Conservation (phyloP, 2,888 invertebrate species). For the Odontocerum albicorne region DNA sequence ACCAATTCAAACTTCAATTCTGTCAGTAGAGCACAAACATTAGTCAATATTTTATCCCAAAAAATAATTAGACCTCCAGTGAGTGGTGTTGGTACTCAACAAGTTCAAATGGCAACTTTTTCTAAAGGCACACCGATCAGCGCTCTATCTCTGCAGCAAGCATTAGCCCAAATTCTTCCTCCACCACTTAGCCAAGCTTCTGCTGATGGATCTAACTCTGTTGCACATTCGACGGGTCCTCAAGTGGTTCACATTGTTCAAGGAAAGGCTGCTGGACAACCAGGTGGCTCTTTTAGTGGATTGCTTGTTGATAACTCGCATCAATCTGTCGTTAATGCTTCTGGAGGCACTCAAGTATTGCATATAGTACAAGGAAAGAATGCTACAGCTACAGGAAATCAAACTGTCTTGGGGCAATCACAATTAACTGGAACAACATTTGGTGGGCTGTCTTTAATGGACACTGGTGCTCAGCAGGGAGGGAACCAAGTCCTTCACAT, state of each 20-base stretch:
- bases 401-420: conserved; percentile 41
- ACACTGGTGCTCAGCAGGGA: conserved; percentile 50
- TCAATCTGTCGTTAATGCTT: conserved; percentile 48
- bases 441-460: conserved; percentile 51
- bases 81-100: conserved; percentile 38
- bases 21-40: conserved; percentile 43
- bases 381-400: conserved; percentile 39
- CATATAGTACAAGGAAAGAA: conserved; percentile 55
- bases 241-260: conserved; percentile 56
- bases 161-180: conserved; percentile 53
- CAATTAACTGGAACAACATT: conserved; percentile 45
- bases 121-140: conserved; percentile 50
- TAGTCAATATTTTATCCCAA: conserved; percentile 58
- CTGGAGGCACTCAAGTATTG: conserved; percentile 49
- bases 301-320: conserved; percentile 50
- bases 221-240: conserved; percentile 43
- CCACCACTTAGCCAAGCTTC: conserved; percentile 49
- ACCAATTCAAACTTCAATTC: conserved; percentile 25
- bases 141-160: conserved; percentile 53
- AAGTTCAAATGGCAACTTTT: conserved; percentile 43
- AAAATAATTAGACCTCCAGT: conserved; percentile 49
- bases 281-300: conserved; percentile 47
- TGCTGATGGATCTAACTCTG: conserved; percentile 41
- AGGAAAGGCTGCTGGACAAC: conserved; percentile 45
- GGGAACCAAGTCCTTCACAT: conserved; percentile 56